Base-by-base conservation (phyloP, 1,140 invertebrate species). In the Heliconius nattereri region DNA sequence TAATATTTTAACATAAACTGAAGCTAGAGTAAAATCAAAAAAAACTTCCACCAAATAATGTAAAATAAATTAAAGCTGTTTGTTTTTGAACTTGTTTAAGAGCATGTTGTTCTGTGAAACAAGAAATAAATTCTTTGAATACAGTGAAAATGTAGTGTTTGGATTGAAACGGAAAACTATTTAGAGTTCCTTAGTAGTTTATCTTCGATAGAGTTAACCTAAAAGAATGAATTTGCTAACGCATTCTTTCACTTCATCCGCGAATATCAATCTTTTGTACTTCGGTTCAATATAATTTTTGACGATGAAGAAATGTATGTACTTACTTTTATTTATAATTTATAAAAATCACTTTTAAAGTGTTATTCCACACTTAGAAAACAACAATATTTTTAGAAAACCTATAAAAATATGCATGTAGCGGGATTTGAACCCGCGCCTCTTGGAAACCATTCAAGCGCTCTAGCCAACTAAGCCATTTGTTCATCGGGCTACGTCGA, bases 211-310 rank as follows among this genome's bases (percentile, higher is more conserved):
- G 75, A 72, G 57, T 29, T 73, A 74, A 80, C 71, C 52, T 72
- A 77, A 80, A 81, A 73, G 79, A 75, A 81, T 78, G 77, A 79
- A 76, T 72, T 77, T 78, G 73, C 57, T 57, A 5, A 45, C 40
- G 40, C 13, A 45, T 13, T 40, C 40, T 13, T 45, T 45, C 40
- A 3, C 40, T 45, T 45, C 3, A 13, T 45, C 3, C 3, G 11
- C 11, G 13, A 45, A 45, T 45, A 26, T 26, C 57, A 26, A 23
- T 9, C 5, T 0, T 16, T 66, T 9, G 3, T 9, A 3, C 2
- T 9, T 5, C 6, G 7, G 11, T 13, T 66, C 11, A 23, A 3
- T n/a, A 60, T 9, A 0, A 11, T 8, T 60, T 11, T 23, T 60
- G 54, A 60, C 54, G 40, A 13, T 45, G 3, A 13, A 54, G 16